phyloP scores from a whole-genome alignment of 2,888 invertebrate genomes.

The Heteromyza rotundicornis region DNA sequence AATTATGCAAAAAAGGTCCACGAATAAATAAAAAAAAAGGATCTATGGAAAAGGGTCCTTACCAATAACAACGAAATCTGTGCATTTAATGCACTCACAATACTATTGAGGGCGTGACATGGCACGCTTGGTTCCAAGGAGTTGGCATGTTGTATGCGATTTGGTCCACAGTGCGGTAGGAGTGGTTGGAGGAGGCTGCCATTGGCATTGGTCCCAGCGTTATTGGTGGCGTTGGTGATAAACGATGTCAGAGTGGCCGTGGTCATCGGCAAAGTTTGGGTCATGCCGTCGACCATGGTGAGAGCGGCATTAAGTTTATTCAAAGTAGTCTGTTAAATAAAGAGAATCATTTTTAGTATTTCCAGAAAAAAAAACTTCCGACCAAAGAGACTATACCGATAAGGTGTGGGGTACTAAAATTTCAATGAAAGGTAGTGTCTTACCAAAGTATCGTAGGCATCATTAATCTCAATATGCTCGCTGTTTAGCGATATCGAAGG shows the following conservation, averaged over 20 bases:
- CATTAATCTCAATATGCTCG: slow-evolving; percentile 51
- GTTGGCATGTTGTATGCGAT: slow-evolving; percentile 61
- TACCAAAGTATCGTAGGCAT: slow-evolving; percentile 54
- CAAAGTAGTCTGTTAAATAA: slow-evolving; percentile 37
- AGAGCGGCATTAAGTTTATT: slow-evolving; percentile 37
- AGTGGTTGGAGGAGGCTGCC: too few species aligned
- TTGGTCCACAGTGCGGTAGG: slow-evolving; percentile 59
- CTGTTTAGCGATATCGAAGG: slow-evolving; percentile 29
- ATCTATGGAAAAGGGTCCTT: too few species aligned
- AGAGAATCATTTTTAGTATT: too few species aligned
- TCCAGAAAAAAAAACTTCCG: too few species aligned
- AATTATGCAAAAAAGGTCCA: background rate
- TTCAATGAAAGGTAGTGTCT: slow-evolving; percentile 22
- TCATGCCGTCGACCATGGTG: slow-evolving; percentile 45
- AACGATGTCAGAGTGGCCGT: background rate
- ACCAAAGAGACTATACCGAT: too few species aligned
- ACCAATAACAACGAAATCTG: slow-evolving; percentile 76
- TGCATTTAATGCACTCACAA: slow-evolving; percentile 70
- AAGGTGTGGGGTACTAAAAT: background rate
- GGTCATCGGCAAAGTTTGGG: slow-evolving; percentile 34
- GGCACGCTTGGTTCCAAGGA: slow-evolving; percentile 68
- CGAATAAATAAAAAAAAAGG: slow-evolving; percentile 8
- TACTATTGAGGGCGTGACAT: slow-evolving; percentile 68
- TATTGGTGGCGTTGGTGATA: background rate
- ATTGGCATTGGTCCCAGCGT: slow-evolving; percentile 24